phyloP scores from a whole-genome alignment of 2,797 vertebrate genomes.

The Acrocephalus scirpaceus region DNA sequence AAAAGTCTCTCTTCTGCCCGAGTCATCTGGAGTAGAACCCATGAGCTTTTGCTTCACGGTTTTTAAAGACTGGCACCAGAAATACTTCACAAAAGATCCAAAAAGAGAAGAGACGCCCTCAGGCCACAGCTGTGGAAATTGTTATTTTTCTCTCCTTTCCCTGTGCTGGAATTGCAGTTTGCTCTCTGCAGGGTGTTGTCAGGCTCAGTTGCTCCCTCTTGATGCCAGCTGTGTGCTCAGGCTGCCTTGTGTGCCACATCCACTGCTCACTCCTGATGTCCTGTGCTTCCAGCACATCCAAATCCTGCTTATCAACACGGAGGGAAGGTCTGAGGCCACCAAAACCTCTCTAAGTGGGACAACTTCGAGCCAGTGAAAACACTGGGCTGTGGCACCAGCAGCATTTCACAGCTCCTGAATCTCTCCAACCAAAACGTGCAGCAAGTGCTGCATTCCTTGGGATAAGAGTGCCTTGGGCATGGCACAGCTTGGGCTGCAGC shows the following conservation, averaged over 20 bases:
- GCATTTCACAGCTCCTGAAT: neutral
- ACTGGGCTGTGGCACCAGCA: neutral
- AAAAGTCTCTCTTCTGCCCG: neutral
- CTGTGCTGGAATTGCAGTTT: neutral
- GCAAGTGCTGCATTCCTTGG: neutral
- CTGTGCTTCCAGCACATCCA: neutral
- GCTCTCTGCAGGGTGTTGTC: neutral
- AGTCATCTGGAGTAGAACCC: constrained; percentile 27
- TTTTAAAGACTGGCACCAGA: constrained; percentile 23
- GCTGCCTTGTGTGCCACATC: neutral
- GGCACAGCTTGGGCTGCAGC: neutral
- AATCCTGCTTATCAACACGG: neutral
- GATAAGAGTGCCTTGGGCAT: too few relatives aligned
- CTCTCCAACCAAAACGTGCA: neutral
- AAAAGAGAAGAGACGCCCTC: neutral
- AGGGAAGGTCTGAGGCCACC: neutral
- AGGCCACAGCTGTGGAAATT: constrained; percentile 10
- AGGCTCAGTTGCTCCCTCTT: neutral
- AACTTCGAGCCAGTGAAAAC: neutral
- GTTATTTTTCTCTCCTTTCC: neutral
- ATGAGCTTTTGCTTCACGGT: constrained; percentile 6
- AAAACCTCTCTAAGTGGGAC: neutral
- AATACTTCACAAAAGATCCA: neutral
- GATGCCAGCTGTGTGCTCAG: neutral
- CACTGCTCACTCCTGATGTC: neutral